These are phyloP conservation scores for Botia almorhae DNA, from an alignment of 2,797 vertebrate genomes.

Conservation along the genomic window DNA sequence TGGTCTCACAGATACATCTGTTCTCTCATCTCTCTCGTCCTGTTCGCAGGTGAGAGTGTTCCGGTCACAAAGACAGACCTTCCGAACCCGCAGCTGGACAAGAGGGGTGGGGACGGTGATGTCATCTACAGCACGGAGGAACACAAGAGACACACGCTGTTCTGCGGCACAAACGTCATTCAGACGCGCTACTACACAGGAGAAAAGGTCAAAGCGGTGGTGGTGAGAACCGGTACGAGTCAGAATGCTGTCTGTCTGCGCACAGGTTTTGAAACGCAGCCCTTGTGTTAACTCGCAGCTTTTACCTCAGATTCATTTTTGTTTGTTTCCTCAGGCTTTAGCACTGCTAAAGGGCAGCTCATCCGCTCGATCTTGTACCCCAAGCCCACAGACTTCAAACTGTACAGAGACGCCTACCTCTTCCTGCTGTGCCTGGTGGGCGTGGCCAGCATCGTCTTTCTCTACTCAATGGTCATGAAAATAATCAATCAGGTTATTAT, in stretches of 20 bases:
- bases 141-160: conserved; percentile 93
- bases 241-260: too few relatives aligned
- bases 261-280: not conserved
- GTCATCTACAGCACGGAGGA: conserved; percentile 84
- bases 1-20: not conserved
- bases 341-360: conserved; percentile 96
- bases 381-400: conserved; percentile 97
- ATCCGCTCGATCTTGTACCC: conserved; percentile 97
- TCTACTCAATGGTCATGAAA: conserved; percentile 91
- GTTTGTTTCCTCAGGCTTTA: conserved; percentile 81
- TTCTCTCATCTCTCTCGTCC: not conserved
- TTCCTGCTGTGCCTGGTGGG: conserved; percentile 94
- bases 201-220: conserved; percentile 93
- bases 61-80: conserved; percentile 98
- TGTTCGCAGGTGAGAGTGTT: conserved; percentile 90
- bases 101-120: conserved; percentile 72
- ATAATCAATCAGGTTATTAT: conserved; percentile 84
- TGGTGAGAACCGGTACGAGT: conserved; percentile 90
- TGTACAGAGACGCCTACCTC: conserved; percentile 96
- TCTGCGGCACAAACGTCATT: conserved; percentile 95
- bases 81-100: conserved; percentile 83
- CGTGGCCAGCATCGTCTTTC: conserved; percentile 91
- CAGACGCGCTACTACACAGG: conserved; percentile 98
- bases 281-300: not conserved
- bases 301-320: not conserved